phyloP scores from a whole-genome alignment of 2,797 vertebrate species.

The Coccyzus lansbergi region DNA sequence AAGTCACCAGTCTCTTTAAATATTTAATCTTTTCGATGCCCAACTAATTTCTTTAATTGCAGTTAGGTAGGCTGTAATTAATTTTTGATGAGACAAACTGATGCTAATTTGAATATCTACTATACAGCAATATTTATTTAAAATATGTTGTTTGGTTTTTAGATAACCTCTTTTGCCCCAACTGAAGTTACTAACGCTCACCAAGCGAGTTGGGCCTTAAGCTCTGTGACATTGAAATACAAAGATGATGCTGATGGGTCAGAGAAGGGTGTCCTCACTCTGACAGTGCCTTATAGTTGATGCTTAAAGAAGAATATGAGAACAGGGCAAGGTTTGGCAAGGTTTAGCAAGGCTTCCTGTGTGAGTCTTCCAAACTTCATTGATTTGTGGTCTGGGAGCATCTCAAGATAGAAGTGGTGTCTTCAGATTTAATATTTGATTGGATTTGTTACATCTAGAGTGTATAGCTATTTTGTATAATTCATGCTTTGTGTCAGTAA shows the following conservation, averaged over 20 bases:
- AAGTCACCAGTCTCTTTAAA: background rate
- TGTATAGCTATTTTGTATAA: conserved; percentile 31
- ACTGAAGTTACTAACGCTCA: background rate
- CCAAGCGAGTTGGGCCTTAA: background rate
- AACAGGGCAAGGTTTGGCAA: background rate
- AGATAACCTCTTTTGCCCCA: background rate
- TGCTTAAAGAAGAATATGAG: background rate
- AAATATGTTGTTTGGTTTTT: background rate
- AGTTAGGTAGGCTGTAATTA: background rate
- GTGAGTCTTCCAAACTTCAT: background rate
- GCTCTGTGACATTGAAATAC: background rate
- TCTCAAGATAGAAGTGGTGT: background rate
- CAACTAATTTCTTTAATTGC: conserved; percentile 1
- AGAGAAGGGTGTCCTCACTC: background rate
- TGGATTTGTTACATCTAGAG: background rate
- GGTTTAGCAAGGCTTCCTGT: background rate
- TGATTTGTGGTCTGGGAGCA: conserved; percentile 29
- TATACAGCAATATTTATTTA: background rate
- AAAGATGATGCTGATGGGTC: background rate
- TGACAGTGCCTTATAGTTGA: background rate
- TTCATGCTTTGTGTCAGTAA: conserved; percentile 18
- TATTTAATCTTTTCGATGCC: background rate
- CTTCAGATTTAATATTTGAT: background rate
- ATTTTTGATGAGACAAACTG: conserved; percentile 23
- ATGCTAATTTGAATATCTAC: background rate